phyloP scores from a whole-genome alignment of 2,113 vertebrate genomes.

The Pygoscelis antarcticus region DNA sequence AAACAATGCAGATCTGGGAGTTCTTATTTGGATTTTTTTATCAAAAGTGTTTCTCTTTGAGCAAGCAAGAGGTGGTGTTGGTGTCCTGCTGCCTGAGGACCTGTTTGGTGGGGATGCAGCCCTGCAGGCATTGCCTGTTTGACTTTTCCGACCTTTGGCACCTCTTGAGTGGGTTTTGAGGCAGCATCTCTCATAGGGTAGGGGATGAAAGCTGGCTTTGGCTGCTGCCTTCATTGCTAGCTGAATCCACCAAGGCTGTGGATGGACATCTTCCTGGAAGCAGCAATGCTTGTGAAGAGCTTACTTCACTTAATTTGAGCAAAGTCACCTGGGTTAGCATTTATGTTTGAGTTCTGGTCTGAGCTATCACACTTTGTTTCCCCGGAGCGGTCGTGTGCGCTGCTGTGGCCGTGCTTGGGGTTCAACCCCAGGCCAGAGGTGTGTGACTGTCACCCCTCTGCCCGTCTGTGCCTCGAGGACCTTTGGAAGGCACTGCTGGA shows the following conservation, averaged over 20 bases:
- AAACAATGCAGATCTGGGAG: neutral
- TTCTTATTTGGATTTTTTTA: neutral
- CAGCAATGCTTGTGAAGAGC: neutral
- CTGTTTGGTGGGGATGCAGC: neutral
- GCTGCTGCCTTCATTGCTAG: neutral
- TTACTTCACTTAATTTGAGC: neutral
- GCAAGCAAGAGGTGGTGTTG: neutral
- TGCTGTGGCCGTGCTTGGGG: neutral
- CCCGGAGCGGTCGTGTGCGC: neutral
- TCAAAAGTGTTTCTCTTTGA: neutral
- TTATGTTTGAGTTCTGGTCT: neutral
- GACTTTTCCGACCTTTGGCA: neutral
- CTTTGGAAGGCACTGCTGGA: neutral
- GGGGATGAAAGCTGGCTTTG: neutral
- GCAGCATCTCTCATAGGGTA: neutral
- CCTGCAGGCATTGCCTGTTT: neutral
- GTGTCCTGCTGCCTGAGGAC: neutral
- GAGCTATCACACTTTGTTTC: neutral
- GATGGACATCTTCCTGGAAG: neutral
- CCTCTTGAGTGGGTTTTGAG: neutral
- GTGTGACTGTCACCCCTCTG: neutral
- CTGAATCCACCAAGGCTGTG: neutral
- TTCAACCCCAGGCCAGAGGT: neutral
- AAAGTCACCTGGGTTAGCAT: rapidly evolving
- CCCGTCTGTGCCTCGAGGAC: rapidly evolving